Evolutionary conservation across 2,888 invertebrate species (phyloP), one percentile per base, ranked within the genome.

Genomic region (Drosophila anomalipes): DNA sequence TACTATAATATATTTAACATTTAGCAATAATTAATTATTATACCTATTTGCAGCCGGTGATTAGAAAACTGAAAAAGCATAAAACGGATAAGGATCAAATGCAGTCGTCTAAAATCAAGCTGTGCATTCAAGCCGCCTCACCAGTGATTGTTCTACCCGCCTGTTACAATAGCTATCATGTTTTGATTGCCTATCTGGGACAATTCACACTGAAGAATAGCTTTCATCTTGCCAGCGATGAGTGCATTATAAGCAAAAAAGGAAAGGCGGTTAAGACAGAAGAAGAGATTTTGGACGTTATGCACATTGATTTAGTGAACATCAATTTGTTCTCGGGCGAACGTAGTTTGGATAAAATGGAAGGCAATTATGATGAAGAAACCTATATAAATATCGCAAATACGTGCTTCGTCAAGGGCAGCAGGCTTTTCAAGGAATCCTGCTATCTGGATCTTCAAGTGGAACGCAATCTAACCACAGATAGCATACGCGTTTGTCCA

Each of bases 71-170:
- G 0, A 93, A 93, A 75, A 84, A 90, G 32, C 86, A 91, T 28
- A 93, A 92, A 10, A 64, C 77, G 35, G 81, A 80, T 44, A 91
- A 71, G 32, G 72, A 74, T 35, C 70, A 70, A 35, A 62, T 89
- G 56, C 88, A 89, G 10, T 91, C 92, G 0, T 89, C 91, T 4
- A 92, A 93, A 83, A 85, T 94, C 52, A 93, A 93, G 3, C 76
- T 94, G 0, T 91, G 92, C 63, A 93, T 94, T 57, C 94, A 86
- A 91, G 94, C 86, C 74, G 93, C 92, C 30, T 94, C 98, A 19
- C 98, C 98, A 0, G 96, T 98, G 4, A 96, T 99, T 79, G 94
- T 98, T 61, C 94, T 99, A 74, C 99, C 99, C 0, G 96, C 97
- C 75, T 96, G 97, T 91, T 97, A 97, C 33, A 95, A 95, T 77